Evolutionary conservation across 2,888 invertebrate species (phyloP), one percentile per base, ranked within the genome.

Genomic region (Mimachlamys varia): DNA sequence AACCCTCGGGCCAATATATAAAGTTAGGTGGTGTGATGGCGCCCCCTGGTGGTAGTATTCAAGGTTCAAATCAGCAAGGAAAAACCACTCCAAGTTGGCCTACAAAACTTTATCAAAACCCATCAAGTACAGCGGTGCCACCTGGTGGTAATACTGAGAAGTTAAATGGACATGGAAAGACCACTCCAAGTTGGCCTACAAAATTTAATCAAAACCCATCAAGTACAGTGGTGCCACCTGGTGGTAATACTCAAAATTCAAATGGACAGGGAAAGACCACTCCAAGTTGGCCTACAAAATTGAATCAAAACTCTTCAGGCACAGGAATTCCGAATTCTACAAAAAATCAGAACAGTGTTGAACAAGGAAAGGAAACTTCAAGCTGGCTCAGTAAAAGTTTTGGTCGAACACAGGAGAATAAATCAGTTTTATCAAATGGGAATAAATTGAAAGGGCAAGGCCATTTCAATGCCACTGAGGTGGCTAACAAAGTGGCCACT

Each of bases 21-120:
- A 76, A 76, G 1, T 33, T 33, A 76, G 33, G 76, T 33, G 33
- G 76, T 76, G 27, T 76, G 1, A 33, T 76, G 33, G 33, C 0
- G 33, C 76, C 76, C 76, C 76, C 76, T 76, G 76, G 27, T 33
- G 76, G 76, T 0, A 33, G 33, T 76, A 5, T 33, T 76, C 76
- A 76, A 7, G 12, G 13, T 76, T 76, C 76, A 76, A 33, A 76
- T 33, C 76, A 76, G 33, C 76, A 76, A 33, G 76, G 76, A 76
- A 76, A 76, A 12, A 33, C 15, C 27, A 76, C 76, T 76, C 76
- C 27, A 33, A 33, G 12, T 33, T 76, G 76, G 76, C 76, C 76
- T 76, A 76, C 76, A 76, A 76, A 76, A 76, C 76, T 27, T 76
- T 33, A 76, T 33, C 76, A 76, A 76, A 76, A 76, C 33, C 76